Base-by-base conservation (phyloP, 2,888 invertebrate genomes). In the Chirona hameri region DNA sequence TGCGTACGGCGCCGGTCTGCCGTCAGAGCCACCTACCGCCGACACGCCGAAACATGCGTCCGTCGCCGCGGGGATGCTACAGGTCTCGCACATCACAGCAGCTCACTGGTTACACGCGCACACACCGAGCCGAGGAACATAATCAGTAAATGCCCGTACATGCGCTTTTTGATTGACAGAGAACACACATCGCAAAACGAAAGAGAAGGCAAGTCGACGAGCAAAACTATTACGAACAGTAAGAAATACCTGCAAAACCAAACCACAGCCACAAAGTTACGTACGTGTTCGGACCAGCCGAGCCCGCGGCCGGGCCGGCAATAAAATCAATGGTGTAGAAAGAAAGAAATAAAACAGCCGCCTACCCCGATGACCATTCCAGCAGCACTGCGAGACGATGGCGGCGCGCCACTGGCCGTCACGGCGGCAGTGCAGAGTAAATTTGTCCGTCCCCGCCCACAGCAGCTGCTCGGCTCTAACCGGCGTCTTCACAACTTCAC, bases 211-310 rank as follows among this genome's bases (percentile, higher is more conserved):
- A 72, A 29, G 72, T 72, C 31, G 72, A 72, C 72, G 31, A 72
- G 72, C 72, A 72, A 72, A 69, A 31, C 72, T 31, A 31, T 72
- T 29, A 72, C 72, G 18, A 21, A 76, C 76, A 39, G 76, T 46
- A 24, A 76, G 76, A 76, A 76, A 76, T 46, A 76, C 76, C 76
- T 76, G 76, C 76, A 46, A 39, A 76, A 76, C 76, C 76, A 76
- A 76, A 76, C 18, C 76, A 76, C 76, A 76, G 76, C 76, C 76
- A 76, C 46, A 39, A 76, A 76, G 76, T 76, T 76, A 76, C 76
- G 76, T 76, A 46, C 76, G 76, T 46, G 5, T 4, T 27, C 31
- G 18, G 31, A n/a, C 72, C 29, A 69, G 27, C 65, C 18, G 31
- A 31, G 15, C 12, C 31, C 72, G 31, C 18, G 46, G 76, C 46